Base-by-base conservation (phyloP, 1,140 invertebrate species). In the Tribolium madens region DNA sequence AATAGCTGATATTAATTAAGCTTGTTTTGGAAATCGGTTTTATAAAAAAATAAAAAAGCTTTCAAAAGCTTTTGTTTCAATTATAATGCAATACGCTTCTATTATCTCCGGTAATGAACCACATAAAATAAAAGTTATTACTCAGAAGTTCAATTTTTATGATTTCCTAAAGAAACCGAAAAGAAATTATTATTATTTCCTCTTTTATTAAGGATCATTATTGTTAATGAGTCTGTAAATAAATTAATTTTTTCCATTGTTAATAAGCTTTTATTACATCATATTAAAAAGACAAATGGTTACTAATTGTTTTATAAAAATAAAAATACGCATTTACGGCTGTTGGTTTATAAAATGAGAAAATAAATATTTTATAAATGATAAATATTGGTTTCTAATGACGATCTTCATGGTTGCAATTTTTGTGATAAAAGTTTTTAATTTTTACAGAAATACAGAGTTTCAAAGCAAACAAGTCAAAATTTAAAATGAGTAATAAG, bases 401-500 rank as follows among this genome's bases (percentile, higher is more conserved):
- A n/a, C n/a, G n/a, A n/a, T n/a, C n/a, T n/a, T n/a, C n/a, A n/a
- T n/a, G n/a, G n/a, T n/a, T n/a, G n/a, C n/a, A n/a, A n/a, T n/a
- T n/a, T n/a, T n/a, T n/a, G n/a, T n/a, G n/a, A n/a, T n/a, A n/a
- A n/a, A n/a, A 21, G 21, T 21, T 60, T 26, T 31, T 7, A 60
- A 10, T n/a, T n/a, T 31, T 64, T n/a, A 64, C 5, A 42, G n/a
- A 4, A 42, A 33, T 64, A 26, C n/a, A 14, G 26, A 12, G 3
- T 14, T 33, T 13, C 6, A 26, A 13, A 14, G 10, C 21, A n/a
- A 64, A 60, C 53, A 64, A 13, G 9, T 64, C 57, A 33, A 64
- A 33, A 75, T 52, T 26, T 46, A 50, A 48, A 75, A 60, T 42
- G 50, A 75, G 57, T 75, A 75, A 75, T 68, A 75, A 75, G 33